phyloP scores from a whole-genome alignment of 1,140 invertebrate species.

The Tribolium madens region DNA sequence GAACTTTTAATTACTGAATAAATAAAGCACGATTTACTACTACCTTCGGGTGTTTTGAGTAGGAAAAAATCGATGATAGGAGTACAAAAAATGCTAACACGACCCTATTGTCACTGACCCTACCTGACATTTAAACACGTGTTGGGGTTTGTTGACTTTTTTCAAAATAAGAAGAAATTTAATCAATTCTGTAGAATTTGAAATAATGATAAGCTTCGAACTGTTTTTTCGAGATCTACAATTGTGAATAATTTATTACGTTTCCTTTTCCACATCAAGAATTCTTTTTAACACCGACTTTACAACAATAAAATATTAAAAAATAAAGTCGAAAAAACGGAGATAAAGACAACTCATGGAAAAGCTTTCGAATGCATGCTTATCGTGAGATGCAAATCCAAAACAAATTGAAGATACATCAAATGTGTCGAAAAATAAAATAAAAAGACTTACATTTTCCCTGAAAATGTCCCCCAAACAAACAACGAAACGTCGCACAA shows the following conservation, averaged over 20 bases:
- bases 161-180: background rate
- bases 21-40: background rate
- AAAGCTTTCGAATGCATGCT: conserved; percentile 4
- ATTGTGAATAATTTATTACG: conserved; percentile 19
- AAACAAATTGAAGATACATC: conserved; percentile 13
- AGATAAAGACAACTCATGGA: background rate
- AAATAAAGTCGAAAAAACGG: background rate
- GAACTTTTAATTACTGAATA: conserved; percentile 33
- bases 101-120: conserved; percentile 43
- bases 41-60: too few relatives aligned
- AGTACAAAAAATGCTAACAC: background rate
- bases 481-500: conserved; percentile 41
- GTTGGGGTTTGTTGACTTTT: conserved; percentile 25
- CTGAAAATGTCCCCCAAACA: conserved; percentile 52
- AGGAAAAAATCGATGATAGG: background rate
- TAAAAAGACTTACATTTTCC: conserved; percentile 59
- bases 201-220: background rate
- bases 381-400: conserved; percentile 10
- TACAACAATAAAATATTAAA: background rate
- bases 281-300: background rate
- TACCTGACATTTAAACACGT: conserved; percentile 44
- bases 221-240: conserved; percentile 1
- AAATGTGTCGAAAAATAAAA: background rate
- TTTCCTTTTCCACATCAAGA: conserved; percentile 9
- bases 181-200: background rate